These are phyloP conservation scores for Spheniscus humboldti DNA, from an alignment of 2,797 vertebrate genomes.

Conservation along the genomic window DNA sequence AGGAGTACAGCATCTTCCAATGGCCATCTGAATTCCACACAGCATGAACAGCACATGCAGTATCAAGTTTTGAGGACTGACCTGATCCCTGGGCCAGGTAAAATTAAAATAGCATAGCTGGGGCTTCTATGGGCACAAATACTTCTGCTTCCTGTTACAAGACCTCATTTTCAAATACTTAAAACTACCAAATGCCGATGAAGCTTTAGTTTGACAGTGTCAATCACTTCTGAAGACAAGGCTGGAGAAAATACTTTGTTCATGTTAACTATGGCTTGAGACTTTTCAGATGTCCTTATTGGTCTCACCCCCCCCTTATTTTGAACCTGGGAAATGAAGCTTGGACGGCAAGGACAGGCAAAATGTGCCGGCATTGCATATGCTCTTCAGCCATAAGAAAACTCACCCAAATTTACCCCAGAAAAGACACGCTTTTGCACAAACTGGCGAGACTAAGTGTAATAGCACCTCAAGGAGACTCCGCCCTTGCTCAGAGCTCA, in stretches of 20 bases:
- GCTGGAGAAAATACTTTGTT: neutral
- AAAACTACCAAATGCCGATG: neutral
- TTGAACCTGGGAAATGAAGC: neutral
- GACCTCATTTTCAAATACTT: neutral
- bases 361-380: neutral
- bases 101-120: neutral
- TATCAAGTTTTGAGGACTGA: neutral
- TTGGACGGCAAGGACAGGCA: neutral
- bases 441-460: neutral
- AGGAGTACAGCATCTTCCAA: neutral
- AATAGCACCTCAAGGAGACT: conserved; percentile 28
- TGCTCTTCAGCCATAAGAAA: neutral
- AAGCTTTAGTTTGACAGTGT: neutral
- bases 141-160: neutral
- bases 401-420: neutral
- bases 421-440: neutral
- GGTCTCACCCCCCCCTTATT: neutral
- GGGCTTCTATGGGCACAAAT: neutral
- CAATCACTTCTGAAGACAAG: neutral
- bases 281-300: neutral
- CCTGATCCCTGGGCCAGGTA: neutral
- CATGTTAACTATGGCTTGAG: neutral
- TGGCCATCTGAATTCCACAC: neutral
- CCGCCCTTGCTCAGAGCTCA: neutral
- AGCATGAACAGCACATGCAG: neutral